Base-by-base conservation (phyloP, 2,888 invertebrate genomes). In the Apantesis nais region DNA sequence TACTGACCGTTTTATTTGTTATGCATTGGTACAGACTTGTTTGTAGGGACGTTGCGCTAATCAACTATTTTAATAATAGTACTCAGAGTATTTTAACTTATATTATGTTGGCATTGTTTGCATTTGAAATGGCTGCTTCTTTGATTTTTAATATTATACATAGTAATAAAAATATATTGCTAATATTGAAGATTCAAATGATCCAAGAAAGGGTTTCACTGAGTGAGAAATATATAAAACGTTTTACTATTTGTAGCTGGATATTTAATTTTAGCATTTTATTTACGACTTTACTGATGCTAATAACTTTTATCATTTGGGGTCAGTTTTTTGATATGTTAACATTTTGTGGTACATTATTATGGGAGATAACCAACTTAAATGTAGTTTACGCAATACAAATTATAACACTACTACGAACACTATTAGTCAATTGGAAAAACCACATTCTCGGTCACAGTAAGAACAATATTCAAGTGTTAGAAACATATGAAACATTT, bases 371-470 rank as follows among this genome's bases (percentile, higher is more conserved):
- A 55, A 55, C 37, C 11, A 55, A 25, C 16, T 55, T 66, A 37
- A 66, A 66, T 19, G 8, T 66, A 19, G 16, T 66, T 39, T 66
- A 66, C 25, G 66, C 66, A 2, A 66, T 66, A n/a, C 66, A 37
- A 19, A 19, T 77, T 0, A 62, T 77, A 4, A 69, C 63, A 31
- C 29, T 78, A 29, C 44, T 77, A 9, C 68, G 63, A 12, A 69
- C 12, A 62, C 72, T 66, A 31, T 69, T 12, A n/a, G 2, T 60
- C 0, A 70, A 69, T 67, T 69, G 52, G 34, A 31, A 60, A 67
- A 41, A 62, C 8, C 25, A 58, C 0, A 22, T 62, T 52, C 19
- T 66, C 4, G n/a, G 12, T 12, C n/a, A 25, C n/a, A 0, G 25
- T 55, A 12, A 25, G 3, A 55, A 25, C 12, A 25, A 12, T n/a